These are phyloP conservation scores for Ianthella basta DNA, from an alignment of 37 sponge, comb jelly and placozoan genomes.

Conservation along the genomic window DNA sequence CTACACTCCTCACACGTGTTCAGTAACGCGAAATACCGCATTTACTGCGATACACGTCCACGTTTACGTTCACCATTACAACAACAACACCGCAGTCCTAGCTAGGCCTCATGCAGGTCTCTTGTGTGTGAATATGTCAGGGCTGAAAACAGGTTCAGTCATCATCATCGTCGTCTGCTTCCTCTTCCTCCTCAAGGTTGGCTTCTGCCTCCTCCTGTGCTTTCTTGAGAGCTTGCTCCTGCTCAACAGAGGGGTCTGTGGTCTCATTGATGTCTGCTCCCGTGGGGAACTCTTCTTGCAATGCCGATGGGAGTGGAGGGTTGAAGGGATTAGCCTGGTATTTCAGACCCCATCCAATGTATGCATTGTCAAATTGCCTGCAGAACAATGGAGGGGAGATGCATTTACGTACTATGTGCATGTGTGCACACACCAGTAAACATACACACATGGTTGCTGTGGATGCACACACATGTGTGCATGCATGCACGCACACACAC, in stretches of 20 bases:
- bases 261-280: conserved; percentile 89
- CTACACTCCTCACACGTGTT: neutral
- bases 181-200: conserved; percentile 90
- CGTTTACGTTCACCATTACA: no score
- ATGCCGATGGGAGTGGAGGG: conserved; percentile 86
- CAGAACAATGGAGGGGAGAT: neutral
- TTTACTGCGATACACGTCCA: no score
- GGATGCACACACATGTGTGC: no score
- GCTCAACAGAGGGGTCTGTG: conserved; percentile 92
- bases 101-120: no score
- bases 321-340: conserved; percentile 88
- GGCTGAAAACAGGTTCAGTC: conserved; percentile 33
- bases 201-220: conserved; percentile 83
- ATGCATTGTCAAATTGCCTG: conserved; percentile 95
- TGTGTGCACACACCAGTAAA: no score
- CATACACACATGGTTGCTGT: no score
- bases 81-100: no score
- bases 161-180: conserved; percentile 96
- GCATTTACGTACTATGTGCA: no score
- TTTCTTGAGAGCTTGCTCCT: conserved; percentile 83
- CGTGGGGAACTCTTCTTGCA: conserved; percentile 90
- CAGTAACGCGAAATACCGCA: neutral
- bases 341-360: conserved; percentile 98
- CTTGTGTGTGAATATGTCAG: neutral
- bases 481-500: no score